A percentile compares a stretch with the other conserved stretches of the same genome.
Evolutionary conservation across 2,113 vertebrate species (phyloP).

Genomic region (Hystrix cristata): DNA sequence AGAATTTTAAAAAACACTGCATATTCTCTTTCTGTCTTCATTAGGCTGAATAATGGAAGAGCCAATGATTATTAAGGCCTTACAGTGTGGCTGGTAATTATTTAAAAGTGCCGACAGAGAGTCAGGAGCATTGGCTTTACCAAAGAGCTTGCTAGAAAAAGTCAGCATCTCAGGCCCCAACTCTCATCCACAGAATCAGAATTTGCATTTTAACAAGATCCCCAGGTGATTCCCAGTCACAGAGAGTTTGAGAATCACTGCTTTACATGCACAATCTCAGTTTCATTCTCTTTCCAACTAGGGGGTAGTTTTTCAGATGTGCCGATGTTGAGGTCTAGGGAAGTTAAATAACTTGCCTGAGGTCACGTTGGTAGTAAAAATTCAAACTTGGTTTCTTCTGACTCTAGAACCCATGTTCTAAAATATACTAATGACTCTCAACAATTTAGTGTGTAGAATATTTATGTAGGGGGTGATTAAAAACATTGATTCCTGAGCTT

Average conservation of each 20-base stretch:
- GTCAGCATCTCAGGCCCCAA: background rate
- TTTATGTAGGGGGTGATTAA: constrained; percentile 35
- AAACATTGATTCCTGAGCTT: background rate
- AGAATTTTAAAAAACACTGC: background rate
- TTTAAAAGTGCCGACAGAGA: background rate
- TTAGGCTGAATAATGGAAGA: background rate
- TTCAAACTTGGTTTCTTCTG: background rate
- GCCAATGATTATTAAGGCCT: background rate
- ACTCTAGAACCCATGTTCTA: background rate
- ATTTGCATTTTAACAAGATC: constrained; percentile 33
- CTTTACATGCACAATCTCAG: background rate
- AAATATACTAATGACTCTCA: background rate
- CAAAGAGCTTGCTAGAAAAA: constrained; percentile 1
- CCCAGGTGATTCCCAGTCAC: background rate
- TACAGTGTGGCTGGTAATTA: background rate
- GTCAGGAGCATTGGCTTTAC: background rate
- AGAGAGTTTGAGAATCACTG: background rate
- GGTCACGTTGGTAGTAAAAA: background rate
- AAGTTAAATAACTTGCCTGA: background rate
- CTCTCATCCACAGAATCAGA: constrained; percentile 12
- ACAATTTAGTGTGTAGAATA: background rate
- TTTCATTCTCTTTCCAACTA: background rate
- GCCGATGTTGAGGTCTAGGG: background rate
- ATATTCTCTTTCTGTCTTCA: background rate
- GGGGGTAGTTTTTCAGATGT: background rate